Base-by-base conservation (phyloP, 2,888 invertebrate genomes). In the Chydorus sphaericus region DNA sequence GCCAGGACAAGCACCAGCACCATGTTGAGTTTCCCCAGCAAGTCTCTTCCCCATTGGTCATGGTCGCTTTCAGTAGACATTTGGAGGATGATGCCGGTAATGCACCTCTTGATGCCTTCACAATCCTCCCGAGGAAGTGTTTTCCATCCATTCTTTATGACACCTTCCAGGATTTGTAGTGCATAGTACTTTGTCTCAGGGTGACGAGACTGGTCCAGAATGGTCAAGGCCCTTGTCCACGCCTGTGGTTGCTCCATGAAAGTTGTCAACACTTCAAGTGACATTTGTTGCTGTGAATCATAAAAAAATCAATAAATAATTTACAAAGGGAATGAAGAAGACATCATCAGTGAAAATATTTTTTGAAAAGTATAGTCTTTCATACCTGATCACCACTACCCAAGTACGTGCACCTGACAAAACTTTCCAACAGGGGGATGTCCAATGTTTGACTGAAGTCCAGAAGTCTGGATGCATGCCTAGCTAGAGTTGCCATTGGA, bases 171-270 rank as follows among this genome's bases (percentile, higher is more conserved):
- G 69, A 99, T 98, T 79, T 99, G 98, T 66, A 99, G 76, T 48
- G 96, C 98, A 75, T 93, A 99, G 71, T 94, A 99, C 76, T 99
- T 99, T 58, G 98, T 98, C 76, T 97, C 93, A 72, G 94, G 92
- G 71, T 96, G 93, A 48, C 69, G 71, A 11, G 97, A 97, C 74
- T 81, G 98, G 74, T 98, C 97, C 65, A 99, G 75, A 70, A 99
- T 98, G 57, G 96, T 93, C 73, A 99, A 98, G 60, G 99, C 98
- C 64, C 96, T 78, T 37, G 94, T 97, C 97, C 97, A 97, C 37
- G 98, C 93, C 76, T 97, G 93, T 14, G 97, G 96, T 73, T 98
- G 94, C 72, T 96, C 94, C 68, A 96, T 96, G 55, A 97, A 75
- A 55, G 86, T 83, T 61, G 94, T 97, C 64, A 97, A 75, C 62